Base-by-base conservation (phyloP, 1,140 invertebrate species). In the Drosophila kohkoa region DNA sequence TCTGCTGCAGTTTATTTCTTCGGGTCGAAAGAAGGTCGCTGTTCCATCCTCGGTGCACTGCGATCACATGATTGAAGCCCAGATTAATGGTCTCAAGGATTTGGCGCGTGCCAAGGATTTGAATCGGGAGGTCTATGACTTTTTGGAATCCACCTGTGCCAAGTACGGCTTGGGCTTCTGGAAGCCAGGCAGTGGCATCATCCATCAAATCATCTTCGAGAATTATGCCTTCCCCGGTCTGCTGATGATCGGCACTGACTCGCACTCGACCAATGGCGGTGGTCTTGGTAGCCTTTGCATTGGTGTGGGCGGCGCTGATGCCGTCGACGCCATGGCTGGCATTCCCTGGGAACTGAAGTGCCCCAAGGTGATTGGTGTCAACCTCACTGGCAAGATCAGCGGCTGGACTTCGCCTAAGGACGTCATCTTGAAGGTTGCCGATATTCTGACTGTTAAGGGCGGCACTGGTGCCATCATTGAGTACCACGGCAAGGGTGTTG, bases 311-410 rank as follows among this genome's bases (percentile, higher is more conserved):
- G 15, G 15, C 15, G 15, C 15, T 15, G 15, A 15, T 15, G 15
- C 99, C 75, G 99, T 99, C 0, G 99, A 99, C 93, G 99, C 99
- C 3, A 99, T 99, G 99, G 99, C 99, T n/a, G 95, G 97, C 91
- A 98, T 99, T 73, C 98, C 99, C 2, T 99, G 99, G 99, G 99
- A 99, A 93, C 94, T 99, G 8, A 99, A 99, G 92, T 99, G 99
- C 92, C 99, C 99, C 0, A 99, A 99, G 86, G 98, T 97, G 5
- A 99, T 99, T 92, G 99, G 99, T 79, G 98, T 99, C 1, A 98
- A 99, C 79, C 94, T 99, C 28, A 99, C 98, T 63, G 99, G 99
- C 93, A 95, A 97, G 90, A 93, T 99, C 69, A 96, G 95, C 85
- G 99, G 99, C 11, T 99, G 99, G 99, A 99, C 99, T 1, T 99